phyloP scores from a whole-genome alignment of 2,888 invertebrate species.

The Athetis lepigone region DNA sequence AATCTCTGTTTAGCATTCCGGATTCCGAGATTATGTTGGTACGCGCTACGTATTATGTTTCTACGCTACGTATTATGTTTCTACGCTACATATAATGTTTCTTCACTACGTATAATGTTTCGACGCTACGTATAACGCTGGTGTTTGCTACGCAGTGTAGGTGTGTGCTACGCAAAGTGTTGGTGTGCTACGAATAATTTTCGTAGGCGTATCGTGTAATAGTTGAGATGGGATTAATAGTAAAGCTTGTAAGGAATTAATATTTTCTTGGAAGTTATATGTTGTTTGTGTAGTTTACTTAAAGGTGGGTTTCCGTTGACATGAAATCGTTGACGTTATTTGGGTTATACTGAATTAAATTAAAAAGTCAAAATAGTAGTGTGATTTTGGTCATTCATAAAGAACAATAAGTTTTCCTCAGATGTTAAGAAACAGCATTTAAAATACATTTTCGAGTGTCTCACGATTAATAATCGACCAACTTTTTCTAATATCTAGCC shows the following conservation, averaged over 20 bases:
- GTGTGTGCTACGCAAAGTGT: slow-evolving; percentile 35
- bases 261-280: slow-evolving; percentile 45
- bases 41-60: slow-evolving; percentile 37
- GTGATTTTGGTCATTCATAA: neutral
- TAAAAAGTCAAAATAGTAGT: neutral
- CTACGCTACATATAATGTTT: slow-evolving; percentile 41
- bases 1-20: slow-evolving; percentile 61
- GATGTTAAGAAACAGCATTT: neutral
- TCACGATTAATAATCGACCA: too few relatives aligned
- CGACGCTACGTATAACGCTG: slow-evolving; percentile 29
- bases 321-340: neutral
- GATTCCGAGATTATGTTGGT: slow-evolving; percentile 56
- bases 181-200: slow-evolving; percentile 19
- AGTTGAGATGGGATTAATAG: slow-evolving; percentile 56
- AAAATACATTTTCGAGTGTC: too few relatives aligned
- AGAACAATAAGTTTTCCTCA: neutral
- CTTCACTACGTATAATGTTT: slow-evolving; percentile 40
- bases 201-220: slow-evolving; percentile 36
- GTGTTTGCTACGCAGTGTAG: slow-evolving; percentile 32
- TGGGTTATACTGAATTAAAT: neutral
- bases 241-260: slow-evolving; percentile 40
- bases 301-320: neutral
- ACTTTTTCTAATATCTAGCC: too few relatives aligned
- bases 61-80: slow-evolving; percentile 35
- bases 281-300: slow-evolving; percentile 28